phyloP scores from a whole-genome alignment of 2,888 invertebrate genomes.

The Amitus sp. region DNA sequence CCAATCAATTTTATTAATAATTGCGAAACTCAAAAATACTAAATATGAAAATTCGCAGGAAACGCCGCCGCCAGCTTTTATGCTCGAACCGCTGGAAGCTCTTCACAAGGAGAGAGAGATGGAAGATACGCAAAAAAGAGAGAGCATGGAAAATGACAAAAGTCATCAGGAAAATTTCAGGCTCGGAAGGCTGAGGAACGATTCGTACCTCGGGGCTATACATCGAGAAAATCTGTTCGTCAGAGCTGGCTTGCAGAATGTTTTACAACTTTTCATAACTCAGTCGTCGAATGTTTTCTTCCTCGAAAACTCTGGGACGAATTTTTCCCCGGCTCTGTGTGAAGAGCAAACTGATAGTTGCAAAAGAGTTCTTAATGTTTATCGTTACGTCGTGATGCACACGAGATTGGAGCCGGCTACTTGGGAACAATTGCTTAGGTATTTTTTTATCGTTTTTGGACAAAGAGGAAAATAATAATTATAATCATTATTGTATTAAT shows the following conservation, averaged over 20 bases:
- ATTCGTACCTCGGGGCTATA: slow-evolving; percentile 87
- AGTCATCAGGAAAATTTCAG: slow-evolving; percentile 60
- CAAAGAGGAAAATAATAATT: too few species aligned
- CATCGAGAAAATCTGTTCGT: slow-evolving; percentile 82
- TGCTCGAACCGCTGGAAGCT: slow-evolving; percentile 74
- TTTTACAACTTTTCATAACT: slow-evolving; percentile 89
- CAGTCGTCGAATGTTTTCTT: slow-evolving; percentile 96
- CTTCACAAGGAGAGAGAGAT: slow-evolving; percentile 61
- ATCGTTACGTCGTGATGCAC: slow-evolving; percentile 97
- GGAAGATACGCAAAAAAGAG: slow-evolving; percentile 55
- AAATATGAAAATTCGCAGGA: too few species aligned
- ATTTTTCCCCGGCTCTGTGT: slow-evolving; percentile 73
- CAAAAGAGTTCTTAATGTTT: slow-evolving; percentile 94
- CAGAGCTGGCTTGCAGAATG: slow-evolving; percentile 85
- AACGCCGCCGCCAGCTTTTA: slow-evolving; percentile 84
- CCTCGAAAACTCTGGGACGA: slow-evolving; percentile 70
- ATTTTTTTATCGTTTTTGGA: too few species aligned
- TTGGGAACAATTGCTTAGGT: slow-evolving; percentile 74
- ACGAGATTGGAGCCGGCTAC: slow-evolving; percentile 91
- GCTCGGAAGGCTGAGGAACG: slow-evolving; percentile 75
- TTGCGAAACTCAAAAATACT: too few species aligned
- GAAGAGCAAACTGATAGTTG: slow-evolving; percentile 97
- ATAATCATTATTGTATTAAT: too few species aligned
- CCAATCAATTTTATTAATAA: too few species aligned
- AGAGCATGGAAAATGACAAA: slow-evolving; percentile 51